phyloP scores from a whole-genome alignment of 2,888 invertebrate species.

The Argynnis bischoffii region DNA sequence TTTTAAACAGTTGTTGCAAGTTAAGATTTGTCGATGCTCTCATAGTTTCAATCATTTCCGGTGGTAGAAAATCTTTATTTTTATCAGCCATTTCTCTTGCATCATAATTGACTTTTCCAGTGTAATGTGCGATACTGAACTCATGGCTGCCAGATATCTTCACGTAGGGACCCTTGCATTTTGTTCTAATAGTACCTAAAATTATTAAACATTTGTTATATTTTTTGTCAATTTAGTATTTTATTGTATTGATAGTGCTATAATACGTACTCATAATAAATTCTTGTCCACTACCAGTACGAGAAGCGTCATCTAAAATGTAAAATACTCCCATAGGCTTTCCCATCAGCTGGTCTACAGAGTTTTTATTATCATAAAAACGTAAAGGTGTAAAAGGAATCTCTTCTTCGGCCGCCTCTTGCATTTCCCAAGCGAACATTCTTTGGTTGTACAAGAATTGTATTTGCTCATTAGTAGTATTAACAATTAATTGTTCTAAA shows the following conservation, averaged over 20 bases:
- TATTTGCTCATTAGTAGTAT: conserved; percentile 95
- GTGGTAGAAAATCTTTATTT: conserved; percentile 94
- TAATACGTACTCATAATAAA: conserved; percentile 85
- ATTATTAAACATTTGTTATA: neutral
- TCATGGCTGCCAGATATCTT: conserved; percentile 84
- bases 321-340: conserved; percentile 92
- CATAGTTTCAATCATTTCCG: conserved; percentile 94
- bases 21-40: conserved; percentile 87
- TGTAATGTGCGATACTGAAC: conserved; percentile 94
- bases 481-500: conserved; percentile 93
- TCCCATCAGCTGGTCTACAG: conserved; percentile 93
- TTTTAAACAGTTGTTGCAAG: conserved; percentile 90
- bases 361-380: conserved; percentile 94
- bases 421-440: conserved; percentile 95
- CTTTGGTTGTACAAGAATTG: conserved; percentile 96
- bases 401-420: conserved; percentile 90
- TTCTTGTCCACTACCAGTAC: conserved; percentile 86
- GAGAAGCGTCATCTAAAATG: conserved; percentile 93
- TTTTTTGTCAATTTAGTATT: neutral
- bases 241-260: neutral
- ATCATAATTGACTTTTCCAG: conserved; percentile 93
- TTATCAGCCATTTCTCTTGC: conserved; percentile 92
- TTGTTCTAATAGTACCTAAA: conserved; percentile 80
- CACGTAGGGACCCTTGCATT: conserved; percentile 79
- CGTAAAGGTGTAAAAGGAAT: conserved; percentile 86